phyloP scores from a whole-genome alignment of 2,113 vertebrate species.

The Odontesthes bonariensis region DNA sequence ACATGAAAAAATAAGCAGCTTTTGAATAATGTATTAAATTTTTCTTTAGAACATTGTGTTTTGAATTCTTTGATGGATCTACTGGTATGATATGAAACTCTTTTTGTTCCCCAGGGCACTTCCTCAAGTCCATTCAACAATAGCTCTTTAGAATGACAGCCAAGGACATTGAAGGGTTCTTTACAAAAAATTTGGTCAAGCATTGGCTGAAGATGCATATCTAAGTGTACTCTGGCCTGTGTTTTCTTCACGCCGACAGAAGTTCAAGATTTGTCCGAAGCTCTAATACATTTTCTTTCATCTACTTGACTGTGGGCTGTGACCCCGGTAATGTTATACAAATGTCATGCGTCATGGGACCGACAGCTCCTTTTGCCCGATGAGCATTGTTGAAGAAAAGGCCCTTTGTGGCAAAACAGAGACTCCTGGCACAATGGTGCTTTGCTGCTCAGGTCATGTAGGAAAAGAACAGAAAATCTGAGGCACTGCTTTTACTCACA shows the following conservation, averaged over 20 bases:
- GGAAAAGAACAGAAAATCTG: slow-evolving; percentile 1
- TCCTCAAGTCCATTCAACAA: slow-evolving; percentile 39
- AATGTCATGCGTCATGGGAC: slow-evolving; percentile 66
- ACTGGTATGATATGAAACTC: slow-evolving; percentile 31
- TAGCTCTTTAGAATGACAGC: slow-evolving; percentile 27
- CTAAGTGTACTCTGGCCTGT: slow-evolving; percentile 58
- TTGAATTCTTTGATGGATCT: slow-evolving; percentile 3
- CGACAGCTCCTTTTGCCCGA: slow-evolving; percentile 50
- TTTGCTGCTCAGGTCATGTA: slow-evolving; percentile 43
- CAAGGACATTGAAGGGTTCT: slow-evolving; percentile 22
- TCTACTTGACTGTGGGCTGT: slow-evolving; percentile 49
- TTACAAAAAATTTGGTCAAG: slow-evolving; percentile 42
- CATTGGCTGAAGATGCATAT: slow-evolving; percentile 66
- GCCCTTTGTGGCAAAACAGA: slow-evolving; percentile 50
- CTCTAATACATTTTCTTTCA: slow-evolving; percentile 59
- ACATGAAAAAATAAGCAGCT: not conserved
- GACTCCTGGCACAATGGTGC: slow-evolving; percentile 48
- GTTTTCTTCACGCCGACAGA: slow-evolving; percentile 55
- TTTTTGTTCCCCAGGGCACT: slow-evolving; percentile 2
- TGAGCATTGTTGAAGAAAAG: slow-evolving; percentile 34
- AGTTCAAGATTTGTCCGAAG: slow-evolving; percentile 70
- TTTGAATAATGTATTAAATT: not conserved
- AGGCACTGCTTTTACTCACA: slow-evolving; percentile 22
- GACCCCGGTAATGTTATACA: slow-evolving; percentile 73
- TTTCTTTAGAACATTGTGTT: not conserved